Evolutionary conservation across 2,797 vertebrate genomes (phyloP).

Genomic region (Babyrousa celebensis): DNA sequence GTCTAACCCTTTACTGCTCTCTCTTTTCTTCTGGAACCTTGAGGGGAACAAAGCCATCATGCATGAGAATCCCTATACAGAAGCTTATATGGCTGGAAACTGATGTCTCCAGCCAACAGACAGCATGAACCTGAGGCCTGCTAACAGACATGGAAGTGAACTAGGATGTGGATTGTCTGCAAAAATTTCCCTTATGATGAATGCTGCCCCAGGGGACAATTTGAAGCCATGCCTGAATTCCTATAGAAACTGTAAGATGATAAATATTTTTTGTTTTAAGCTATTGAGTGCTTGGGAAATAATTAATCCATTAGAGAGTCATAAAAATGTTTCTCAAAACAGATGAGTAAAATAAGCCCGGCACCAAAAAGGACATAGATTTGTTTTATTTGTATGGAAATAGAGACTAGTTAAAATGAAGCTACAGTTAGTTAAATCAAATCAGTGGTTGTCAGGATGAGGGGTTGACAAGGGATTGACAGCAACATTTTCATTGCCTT

Average conservation of each 20-base stretch:
- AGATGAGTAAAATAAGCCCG: background rate
- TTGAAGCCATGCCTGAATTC: background rate
- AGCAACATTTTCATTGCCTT: background rate
- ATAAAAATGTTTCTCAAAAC: background rate
- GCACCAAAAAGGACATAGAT: background rate
- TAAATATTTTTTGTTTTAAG: background rate
- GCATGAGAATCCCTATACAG: rapidly evolving
- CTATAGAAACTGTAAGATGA: background rate
- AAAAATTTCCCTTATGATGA: background rate
- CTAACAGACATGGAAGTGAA: background rate
- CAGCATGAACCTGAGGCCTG: background rate
- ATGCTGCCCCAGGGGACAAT: rapidly evolving
- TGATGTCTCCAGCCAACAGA: background rate
- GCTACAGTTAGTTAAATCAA: background rate
- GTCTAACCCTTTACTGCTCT: background rate
- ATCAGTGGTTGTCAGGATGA: background rate
- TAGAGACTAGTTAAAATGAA: background rate
- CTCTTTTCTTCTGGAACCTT: background rate
- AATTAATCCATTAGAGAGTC: background rate
- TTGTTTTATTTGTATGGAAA: background rate
- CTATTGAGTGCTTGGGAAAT: background rate
- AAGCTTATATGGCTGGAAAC: background rate
- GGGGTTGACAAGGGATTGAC: background rate
- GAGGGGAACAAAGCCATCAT: background rate
- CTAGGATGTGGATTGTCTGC: background rate